Conservation (phyloP, 2,797 vertebrate species). For the Prionace glauca region DNA sequence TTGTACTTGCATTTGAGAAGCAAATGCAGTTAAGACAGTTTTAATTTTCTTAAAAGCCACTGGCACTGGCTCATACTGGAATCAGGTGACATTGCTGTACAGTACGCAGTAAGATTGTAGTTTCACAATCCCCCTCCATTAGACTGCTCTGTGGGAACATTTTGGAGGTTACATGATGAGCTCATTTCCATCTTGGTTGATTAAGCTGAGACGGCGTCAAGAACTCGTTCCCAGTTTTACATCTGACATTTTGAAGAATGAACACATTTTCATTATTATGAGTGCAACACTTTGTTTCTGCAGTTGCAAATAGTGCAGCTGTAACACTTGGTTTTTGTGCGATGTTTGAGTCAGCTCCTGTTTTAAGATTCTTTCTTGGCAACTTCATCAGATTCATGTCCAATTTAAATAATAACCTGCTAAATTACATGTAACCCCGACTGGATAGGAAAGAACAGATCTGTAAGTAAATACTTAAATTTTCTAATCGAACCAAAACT, state of each 20-base stretch:
- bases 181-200: slow-evolving; percentile 1
- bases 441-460: not conserved
- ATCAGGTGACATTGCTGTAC: not conserved
- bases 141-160: not conserved
- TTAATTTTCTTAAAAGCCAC: slow-evolving; percentile 22
- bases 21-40: slow-evolving; percentile 25
- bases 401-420: not conserved
- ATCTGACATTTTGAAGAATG: not conserved
- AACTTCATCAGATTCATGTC: not conserved
- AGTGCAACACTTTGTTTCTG: not conserved
- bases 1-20: not conserved
- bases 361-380: not conserved
- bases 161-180: slow-evolving; percentile 18
- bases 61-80: not conserved
- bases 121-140: not conserved
- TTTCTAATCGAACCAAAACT: not conserved
- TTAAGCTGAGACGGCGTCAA: not conserved
- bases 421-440: not conserved
- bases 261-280: not conserved
- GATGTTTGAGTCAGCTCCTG: not conserved
- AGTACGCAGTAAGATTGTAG: not conserved
- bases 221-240: not conserved
- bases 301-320: not conserved
- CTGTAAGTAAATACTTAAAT: slow-evolving; percentile 2
- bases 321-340: not conserved